Percentiles rank a stretch among this genome's conserved stretches.
phyloP scores from a whole-genome alignment of 2,888 invertebrate species.

The Ryuthela nishihirai region DNA sequence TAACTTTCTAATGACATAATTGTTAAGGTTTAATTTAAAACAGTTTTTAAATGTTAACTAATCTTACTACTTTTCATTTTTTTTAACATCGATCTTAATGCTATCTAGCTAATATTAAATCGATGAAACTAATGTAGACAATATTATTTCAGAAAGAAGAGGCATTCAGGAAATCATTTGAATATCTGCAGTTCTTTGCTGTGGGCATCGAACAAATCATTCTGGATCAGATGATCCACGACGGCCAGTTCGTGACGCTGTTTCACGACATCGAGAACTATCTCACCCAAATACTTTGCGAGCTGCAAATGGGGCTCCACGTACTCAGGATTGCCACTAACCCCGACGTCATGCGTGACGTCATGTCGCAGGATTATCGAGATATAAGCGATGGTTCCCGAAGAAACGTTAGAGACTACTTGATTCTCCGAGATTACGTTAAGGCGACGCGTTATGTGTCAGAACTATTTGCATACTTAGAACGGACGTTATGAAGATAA shows the following conservation, averaged over 20 bases:
- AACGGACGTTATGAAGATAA: slow-evolving; percentile 13
- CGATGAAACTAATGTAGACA: too few species aligned
- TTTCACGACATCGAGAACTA: slow-evolving; percentile 61
- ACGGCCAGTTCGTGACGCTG: slow-evolving; percentile 53
- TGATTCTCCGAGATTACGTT: slow-evolving; percentile 63
- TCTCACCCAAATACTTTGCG: slow-evolving; percentile 63
- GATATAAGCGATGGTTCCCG: slow-evolving; percentile 49
- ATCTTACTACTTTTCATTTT: too few species aligned
- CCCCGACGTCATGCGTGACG: slow-evolving; percentile 48
- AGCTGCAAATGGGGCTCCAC: slow-evolving; percentile 61
- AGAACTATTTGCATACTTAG: slow-evolving; percentile 50
- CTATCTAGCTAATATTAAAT: too few species aligned
- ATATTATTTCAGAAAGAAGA: slow-evolving; percentile 35
- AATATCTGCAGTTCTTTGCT: slow-evolving; percentile 66
- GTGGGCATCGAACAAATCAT: slow-evolving; percentile 66
- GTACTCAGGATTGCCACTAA: slow-evolving; percentile 56
- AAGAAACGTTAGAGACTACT: slow-evolving; percentile 59
- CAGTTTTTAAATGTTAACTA: too few species aligned
- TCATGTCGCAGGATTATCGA: slow-evolving; percentile 49
- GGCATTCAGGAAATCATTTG: slow-evolving; percentile 59
- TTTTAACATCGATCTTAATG: too few species aligned
- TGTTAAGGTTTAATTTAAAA: too few species aligned
- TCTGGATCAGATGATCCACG: slow-evolving; percentile 58
- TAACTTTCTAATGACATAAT: too few species aligned
- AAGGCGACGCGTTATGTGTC: slow-evolving; percentile 59